Evolutionary conservation across 2,797 vertebrate genomes (phyloP).

Genomic region (Dryobates pubescens): DNA sequence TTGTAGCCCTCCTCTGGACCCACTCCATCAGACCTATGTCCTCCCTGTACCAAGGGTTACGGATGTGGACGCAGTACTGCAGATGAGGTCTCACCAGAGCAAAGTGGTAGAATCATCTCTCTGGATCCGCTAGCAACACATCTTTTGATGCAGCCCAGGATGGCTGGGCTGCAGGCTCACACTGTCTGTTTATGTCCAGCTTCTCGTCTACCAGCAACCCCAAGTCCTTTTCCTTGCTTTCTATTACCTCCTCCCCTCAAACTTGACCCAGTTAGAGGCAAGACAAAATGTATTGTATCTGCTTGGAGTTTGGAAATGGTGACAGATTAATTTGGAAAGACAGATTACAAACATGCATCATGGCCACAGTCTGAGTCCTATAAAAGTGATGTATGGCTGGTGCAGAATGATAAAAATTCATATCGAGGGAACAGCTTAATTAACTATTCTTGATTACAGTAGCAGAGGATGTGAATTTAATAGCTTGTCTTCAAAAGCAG

Average conservation of each 20-base stretch:
- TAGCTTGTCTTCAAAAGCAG: slow-evolving; percentile 48
- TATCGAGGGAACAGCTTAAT: slow-evolving; percentile 58
- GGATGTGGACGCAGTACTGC: too few species aligned
- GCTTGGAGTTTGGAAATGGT: neutral
- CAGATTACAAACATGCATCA: slow-evolving; percentile 4
- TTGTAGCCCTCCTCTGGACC: too few species aligned
- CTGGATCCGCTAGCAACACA: too few species aligned
- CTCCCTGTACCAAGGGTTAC: too few species aligned
- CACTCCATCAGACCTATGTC: too few species aligned
- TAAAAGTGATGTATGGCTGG: slow-evolving; percentile 42
- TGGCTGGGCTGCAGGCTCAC: too few species aligned
- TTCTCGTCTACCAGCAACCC: too few species aligned
- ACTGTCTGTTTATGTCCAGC: too few species aligned
- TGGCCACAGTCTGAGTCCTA: neutral
- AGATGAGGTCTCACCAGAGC: too few species aligned
- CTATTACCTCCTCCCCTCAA: neutral
- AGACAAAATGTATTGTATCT: neutral
- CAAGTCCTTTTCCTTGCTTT: too few species aligned
- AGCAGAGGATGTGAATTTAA: slow-evolving; percentile 48
- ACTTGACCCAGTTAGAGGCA: neutral
- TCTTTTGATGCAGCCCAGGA: too few species aligned
- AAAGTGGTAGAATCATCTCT: too few species aligned
- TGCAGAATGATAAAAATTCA: slow-evolving; percentile 46
- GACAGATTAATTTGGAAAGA: slow-evolving; percentile 43
- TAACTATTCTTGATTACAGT: slow-evolving; percentile 62